A percentile compares a stretch with the other conserved stretches of the same genome.
Conservation (phyloP, 1,140 invertebrate genomes). For the Apolygus lucorum region DNA sequence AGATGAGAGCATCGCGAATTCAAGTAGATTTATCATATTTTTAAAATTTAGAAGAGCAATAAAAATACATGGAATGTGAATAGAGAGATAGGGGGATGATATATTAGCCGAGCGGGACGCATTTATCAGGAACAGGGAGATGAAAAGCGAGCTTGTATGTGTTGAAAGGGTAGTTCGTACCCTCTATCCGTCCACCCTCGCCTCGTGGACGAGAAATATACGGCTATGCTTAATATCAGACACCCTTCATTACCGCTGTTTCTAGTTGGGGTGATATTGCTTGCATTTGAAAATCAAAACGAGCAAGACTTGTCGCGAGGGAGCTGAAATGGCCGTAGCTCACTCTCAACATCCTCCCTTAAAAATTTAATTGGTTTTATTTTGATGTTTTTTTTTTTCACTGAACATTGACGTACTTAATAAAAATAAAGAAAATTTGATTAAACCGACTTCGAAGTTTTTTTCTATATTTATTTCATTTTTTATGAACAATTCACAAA, state of each 20-base stretch:
- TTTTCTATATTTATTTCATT: too few relatives aligned
- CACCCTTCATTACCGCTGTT: slow-evolving; percentile 7
- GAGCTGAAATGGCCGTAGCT: too few relatives aligned
- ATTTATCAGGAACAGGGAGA: slow-evolving; percentile 19
- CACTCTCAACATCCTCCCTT: too few relatives aligned
- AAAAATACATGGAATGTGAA: slow-evolving; percentile 29
- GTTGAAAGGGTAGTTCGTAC: slow-evolving; percentile 1
- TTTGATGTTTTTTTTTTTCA: too few relatives aligned
- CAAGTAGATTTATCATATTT: slow-evolving; percentile 22
- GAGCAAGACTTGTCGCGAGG: too few relatives aligned
- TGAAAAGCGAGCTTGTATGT: background rate
- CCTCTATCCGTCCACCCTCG: background rate
- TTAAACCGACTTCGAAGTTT: too few relatives aligned
- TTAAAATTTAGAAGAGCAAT: slow-evolving; percentile 25
- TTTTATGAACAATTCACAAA: too few relatives aligned
- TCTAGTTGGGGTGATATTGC: background rate
- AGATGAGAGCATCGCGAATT: background rate
- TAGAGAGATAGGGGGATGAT: slow-evolving; percentile 25
- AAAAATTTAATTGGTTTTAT: too few relatives aligned
- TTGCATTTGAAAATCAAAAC: too few relatives aligned
- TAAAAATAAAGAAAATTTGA: too few relatives aligned
- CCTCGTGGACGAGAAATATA: background rate
- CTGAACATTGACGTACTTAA: too few relatives aligned
- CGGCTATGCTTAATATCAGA: background rate
- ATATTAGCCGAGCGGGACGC: slow-evolving; percentile 19